Evolutionary conservation across 2,797 vertebrate genomes (phyloP).

Genomic region (Platyrinchus mystaceus): DNA sequence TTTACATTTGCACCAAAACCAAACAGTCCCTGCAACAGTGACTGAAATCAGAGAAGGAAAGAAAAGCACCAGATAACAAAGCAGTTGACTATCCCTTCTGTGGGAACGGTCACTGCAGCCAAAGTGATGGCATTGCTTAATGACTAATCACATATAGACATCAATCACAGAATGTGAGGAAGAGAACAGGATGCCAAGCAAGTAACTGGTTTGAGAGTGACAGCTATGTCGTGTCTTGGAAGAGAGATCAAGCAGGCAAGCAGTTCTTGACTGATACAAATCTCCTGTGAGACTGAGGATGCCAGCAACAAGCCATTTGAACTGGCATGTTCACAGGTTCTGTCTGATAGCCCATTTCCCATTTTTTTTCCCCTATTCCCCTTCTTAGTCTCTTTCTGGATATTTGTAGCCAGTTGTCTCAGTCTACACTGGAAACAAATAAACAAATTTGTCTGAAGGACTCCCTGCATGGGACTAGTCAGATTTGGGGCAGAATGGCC

Average conservation of each 20-base stretch:
- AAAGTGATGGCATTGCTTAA: background rate
- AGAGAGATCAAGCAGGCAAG: background rate
- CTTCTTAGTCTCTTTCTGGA: background rate
- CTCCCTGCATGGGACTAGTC: background rate
- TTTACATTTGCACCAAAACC: background rate
- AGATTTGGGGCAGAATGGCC: background rate
- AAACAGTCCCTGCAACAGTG: background rate
- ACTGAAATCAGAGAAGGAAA: background rate
- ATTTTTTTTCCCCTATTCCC: rapidly evolving
- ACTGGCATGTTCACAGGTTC: background rate
- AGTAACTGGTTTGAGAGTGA: background rate
- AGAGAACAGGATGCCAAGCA: background rate
- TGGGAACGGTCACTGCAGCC: background rate
- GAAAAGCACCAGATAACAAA: background rate
- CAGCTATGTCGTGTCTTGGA: background rate
- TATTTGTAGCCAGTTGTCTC: background rate
- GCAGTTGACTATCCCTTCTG: background rate
- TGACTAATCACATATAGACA: background rate
- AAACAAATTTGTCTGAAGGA: background rate
- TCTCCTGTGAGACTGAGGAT: background rate
- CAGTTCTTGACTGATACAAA: slow-evolving; percentile 6
- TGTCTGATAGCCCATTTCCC: background rate
- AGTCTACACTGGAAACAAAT: background rate
- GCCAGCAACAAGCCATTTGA: background rate
- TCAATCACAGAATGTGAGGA: background rate